Percentiles rank a stretch among this genome's conserved stretches.
Conservation (phyloP, 2,113 vertebrate genomes). For the Phalacrocorax carbo region DNA sequence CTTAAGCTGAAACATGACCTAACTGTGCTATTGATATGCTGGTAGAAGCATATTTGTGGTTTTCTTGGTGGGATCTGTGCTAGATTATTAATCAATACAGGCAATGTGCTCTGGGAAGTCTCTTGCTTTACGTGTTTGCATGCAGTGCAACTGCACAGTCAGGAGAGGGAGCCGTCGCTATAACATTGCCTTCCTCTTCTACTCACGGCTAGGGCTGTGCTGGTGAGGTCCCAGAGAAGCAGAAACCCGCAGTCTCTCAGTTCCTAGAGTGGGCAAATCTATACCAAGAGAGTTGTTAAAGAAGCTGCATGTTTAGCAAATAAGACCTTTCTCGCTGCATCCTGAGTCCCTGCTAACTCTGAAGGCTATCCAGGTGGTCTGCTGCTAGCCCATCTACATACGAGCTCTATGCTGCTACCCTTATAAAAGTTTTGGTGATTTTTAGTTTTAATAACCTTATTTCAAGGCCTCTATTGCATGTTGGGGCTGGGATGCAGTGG, state of each 20-base stretch:
- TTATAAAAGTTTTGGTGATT: neutral
- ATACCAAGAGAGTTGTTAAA: neutral
- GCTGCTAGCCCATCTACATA: neutral
- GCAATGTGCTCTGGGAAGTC: neutral
- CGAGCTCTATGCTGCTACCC: neutral
- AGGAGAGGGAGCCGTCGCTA: slow-evolving; percentile 2
- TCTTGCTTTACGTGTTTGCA: fast-evolving
- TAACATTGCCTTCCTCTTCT: neutral
- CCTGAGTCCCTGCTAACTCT: neutral
- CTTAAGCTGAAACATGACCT: neutral
- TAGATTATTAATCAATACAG: neutral
- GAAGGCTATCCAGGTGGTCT: neutral
- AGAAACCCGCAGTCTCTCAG: neutral
- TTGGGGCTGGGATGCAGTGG: neutral
- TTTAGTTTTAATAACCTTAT: neutral
- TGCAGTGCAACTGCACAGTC: neutral
- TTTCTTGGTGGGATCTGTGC: neutral
- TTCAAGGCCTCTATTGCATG: neutral
- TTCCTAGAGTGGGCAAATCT: neutral
- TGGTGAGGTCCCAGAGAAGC: neutral
- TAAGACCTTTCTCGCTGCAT: neutral
- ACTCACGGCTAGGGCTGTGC: neutral
- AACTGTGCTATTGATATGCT: neutral
- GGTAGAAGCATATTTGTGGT: neutral
- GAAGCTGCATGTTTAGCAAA: neutral